phyloP scores from a whole-genome alignment of 2,797 vertebrate species.

The Ibycter americanus region DNA sequence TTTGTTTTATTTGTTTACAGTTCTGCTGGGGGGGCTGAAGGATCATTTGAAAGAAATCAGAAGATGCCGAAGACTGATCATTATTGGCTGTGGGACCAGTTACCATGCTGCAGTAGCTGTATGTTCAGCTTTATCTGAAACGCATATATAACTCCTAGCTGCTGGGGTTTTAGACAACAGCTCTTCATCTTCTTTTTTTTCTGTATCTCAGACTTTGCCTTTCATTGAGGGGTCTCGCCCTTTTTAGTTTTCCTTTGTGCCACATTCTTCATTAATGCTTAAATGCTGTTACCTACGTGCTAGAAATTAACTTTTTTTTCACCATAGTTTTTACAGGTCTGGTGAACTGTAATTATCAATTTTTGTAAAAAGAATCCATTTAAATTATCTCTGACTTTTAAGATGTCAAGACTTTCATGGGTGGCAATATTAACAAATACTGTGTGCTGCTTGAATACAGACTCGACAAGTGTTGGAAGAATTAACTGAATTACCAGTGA shows the following conservation, averaged over 20 bases:
- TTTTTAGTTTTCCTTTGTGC: background rate
- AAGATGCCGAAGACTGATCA: conserved; percentile 89
- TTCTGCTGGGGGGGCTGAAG: conserved; percentile 91
- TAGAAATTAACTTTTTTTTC: background rate
- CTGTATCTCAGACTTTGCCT: background rate
- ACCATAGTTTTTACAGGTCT: background rate
- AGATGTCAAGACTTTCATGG: background rate
- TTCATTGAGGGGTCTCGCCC: background rate
- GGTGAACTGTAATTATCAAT: background rate
- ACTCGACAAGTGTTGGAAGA: conserved; percentile 94
- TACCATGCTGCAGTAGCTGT: conserved; percentile 95
- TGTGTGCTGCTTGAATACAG: conserved; percentile 70
- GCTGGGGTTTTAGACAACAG: background rate
- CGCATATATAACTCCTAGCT: background rate
- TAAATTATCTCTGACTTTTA: background rate
- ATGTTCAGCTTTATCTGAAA: conserved; percentile 59
- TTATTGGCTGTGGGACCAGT: conserved; percentile 96
- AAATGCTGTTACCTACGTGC: background rate
- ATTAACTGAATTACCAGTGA: conserved; percentile 93
- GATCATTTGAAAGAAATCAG: conserved; percentile 95
- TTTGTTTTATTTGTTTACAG: conserved; percentile 67
- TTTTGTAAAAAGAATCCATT: background rate
- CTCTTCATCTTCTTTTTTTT: background rate
- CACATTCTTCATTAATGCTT: background rate
- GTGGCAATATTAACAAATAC: background rate